phyloP scores from a whole-genome alignment of 2,113 vertebrate genomes.

The human (Homo sapiens) region GRCh38 chr11:129237501-129238000 shows the following conservation, averaged over 20 bases:
- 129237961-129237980: not conserved
- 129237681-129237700: not conserved
- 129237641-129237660: not conserved
- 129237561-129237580: not conserved
- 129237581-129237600: not conserved
- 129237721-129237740: not conserved
- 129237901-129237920: not conserved
- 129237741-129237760: not conserved
- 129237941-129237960: not conserved
- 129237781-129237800: not conserved
- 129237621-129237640: not conserved
- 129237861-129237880: not conserved
- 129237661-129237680: not conserved
- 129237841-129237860: not conserved
- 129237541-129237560: not conserved
- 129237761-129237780: not conserved
- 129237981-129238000: not conserved
- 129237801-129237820: not conserved
- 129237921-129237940: not conserved
- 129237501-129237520: not conserved
- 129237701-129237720: not conserved
- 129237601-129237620: not conserved
- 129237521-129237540: not conserved
- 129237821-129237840: not conserved
- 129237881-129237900: not conserved